Evolutionary conservation across 2,797 vertebrate genomes (phyloP).

Genomic region (Micropoecilia bifurca): DNA sequence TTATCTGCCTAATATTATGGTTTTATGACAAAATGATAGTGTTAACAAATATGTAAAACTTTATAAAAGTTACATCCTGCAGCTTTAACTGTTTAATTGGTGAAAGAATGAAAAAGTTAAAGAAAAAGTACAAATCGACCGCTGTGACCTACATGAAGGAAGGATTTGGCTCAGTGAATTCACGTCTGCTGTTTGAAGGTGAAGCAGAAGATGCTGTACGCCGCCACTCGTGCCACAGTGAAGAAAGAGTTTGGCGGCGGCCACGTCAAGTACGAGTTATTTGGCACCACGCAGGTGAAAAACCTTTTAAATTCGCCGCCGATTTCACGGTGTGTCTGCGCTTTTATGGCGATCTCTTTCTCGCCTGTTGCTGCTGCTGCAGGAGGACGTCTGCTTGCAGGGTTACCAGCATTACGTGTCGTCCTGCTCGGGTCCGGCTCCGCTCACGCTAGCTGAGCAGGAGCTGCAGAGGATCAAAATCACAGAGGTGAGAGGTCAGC

Average conservation of each 20-base stretch:
- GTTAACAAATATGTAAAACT: too few species aligned
- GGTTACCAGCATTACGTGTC: constrained; percentile 93
- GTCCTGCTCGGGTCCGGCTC: constrained; percentile 89
- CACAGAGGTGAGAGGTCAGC: constrained; percentile 87
- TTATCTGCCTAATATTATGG: too few species aligned
- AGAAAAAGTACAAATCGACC: neutral
- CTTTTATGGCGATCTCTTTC: constrained; percentile 18
- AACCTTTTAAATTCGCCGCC: neutral
- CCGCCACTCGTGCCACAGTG: constrained; percentile 95
- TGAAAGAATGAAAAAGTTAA: neutral
- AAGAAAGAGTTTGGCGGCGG: constrained; percentile 99
- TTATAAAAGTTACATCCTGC: too few species aligned
- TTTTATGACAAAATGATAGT: too few species aligned
- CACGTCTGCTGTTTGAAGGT: constrained; percentile 79
- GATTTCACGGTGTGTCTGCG: neutral
- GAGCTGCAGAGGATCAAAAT: constrained; percentile 97
- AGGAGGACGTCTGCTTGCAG: constrained; percentile 94
- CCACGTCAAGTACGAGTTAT: constrained; percentile 96
- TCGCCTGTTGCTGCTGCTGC: constrained; percentile 39
- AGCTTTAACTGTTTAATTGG: neutral
- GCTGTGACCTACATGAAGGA: neutral
- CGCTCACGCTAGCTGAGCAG: constrained; percentile 92
- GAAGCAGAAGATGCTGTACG: constrained; percentile 97
- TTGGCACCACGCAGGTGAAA: constrained; percentile 91
- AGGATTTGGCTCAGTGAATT: neutral